Base-by-base conservation (phyloP, 2,113 vertebrate genomes). In the Butorides virescens region DNA sequence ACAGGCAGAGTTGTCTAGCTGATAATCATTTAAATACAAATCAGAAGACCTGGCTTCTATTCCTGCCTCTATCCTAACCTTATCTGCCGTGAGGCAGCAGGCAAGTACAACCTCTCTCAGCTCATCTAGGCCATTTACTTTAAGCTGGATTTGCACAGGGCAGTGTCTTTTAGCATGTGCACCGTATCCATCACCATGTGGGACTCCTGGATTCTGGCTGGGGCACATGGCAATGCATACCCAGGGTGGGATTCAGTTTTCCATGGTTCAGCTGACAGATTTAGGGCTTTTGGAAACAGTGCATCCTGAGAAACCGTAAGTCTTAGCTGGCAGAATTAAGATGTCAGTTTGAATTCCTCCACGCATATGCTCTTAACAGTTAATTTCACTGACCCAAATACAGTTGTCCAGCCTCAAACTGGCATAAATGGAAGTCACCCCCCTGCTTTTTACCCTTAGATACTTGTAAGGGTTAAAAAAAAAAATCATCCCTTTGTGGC, bases 171-270 rank as follows among this genome's bases (percentile, higher is more conserved):
- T 5, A 17, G 15, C 23, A 25, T 0, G 6, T 10, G 26, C 36
- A 53, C 21, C 0, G 1, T 6, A 17, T 13, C 52, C 30, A 9
- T 6, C 37, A 13, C 46, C 10, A 13, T 2, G 4, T 1, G 0
- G 36, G 44, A 17, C 13, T 50, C 56, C 58, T 0, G 5, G 5
- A 22, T 7, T 11, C 21, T 46, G 53, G 58, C 29, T 49, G 39
- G n/a, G 15, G 25, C n/a, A 50, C 1, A 1, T 6, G 21, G 11
- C 7, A 30, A 44, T 2, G 13, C 22, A 32, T 1, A 26, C 21
- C 46, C 70, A 37, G 26, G 17, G 21, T 13, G 12, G 36, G 68
- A 50, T 42, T 36, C 52, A 19, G 34, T 23, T 63, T 53, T 37
- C 37, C 16, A 2, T 5, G 16, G 39, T 22, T 61, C n/a, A 67